Percentiles rank a stretch among this genome's conserved stretches.
phyloP scores from a whole-genome alignment of 2,797 vertebrate species.

The Sus cebifrons region DNA sequence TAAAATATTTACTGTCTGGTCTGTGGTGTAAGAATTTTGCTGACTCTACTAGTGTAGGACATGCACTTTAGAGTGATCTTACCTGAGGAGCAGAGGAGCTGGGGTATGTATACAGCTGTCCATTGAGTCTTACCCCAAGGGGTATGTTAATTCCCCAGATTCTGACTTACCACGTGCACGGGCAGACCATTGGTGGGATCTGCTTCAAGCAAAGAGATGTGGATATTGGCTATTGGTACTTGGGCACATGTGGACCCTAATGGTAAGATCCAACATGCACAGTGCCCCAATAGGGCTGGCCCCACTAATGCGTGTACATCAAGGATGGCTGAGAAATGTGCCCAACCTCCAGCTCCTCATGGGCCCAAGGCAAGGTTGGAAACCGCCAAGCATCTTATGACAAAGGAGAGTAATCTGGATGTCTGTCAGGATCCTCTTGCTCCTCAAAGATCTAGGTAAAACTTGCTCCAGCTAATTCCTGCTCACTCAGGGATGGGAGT shows the following conservation, averaged over 20 bases:
- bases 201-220: not conserved
- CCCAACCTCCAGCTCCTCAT: not conserved
- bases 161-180: fast-evolving
- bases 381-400: not conserved
- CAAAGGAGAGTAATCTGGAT: not conserved
- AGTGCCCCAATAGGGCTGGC: fast-evolving
- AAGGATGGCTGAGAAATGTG: not conserved
- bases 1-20: fast-evolving
- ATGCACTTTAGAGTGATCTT: not conserved
- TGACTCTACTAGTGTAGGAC: fast-evolving
- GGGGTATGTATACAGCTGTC: no score
- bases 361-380: not conserved
- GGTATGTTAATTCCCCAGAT: not conserved
- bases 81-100: no score
- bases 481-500: not conserved
- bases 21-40: not conserved
- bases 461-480: not conserved
- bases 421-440: not conserved
- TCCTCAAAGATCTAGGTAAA: not conserved
- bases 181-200: not conserved
- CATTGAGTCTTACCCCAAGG: fast-evolving
- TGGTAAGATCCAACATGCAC: not conserved
- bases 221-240: not conserved
- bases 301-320: not conserved
- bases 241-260: not conserved